Evolutionary conservation across 2,113 vertebrate genomes (phyloP), one percentile per base, ranked within the genome.

Genomic region (Melanocharis versteri): DNA sequence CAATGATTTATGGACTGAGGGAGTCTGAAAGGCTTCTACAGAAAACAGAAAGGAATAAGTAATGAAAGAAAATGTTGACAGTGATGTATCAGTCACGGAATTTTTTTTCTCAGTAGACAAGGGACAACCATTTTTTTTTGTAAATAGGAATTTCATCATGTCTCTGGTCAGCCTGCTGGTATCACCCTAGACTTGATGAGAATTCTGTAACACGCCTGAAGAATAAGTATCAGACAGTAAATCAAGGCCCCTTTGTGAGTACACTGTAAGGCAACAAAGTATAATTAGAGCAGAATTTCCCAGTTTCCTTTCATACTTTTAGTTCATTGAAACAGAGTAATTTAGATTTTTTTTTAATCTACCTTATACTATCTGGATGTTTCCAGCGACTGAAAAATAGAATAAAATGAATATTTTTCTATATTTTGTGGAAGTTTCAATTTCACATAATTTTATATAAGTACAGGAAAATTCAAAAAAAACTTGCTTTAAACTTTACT

Each of bases 11-110:
- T 97, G 81, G 96, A 71, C 77, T 76, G 40, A 95, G 31, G 80
- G 17, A 71, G 48, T 71, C 51, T 89, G 39, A 95, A 95, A 70
- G 94, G 88, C 60, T 93, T 91, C 62, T 42, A 66, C 60, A 92
- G 76, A 96, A 97, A 96, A 83, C 31, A 97, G 61, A 97, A 79
- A 80, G 94, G 54, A 95, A 96, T 93, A 94, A 97, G 96, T 70
- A 94, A 87, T 50, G 21, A 62, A 72, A 96, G 87, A 85, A 92
- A 97, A 94, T 73, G 44, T 78, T 95, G 97, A 95, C 78, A 94
- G 39, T 89, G 95, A 97, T 94, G 22, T 58, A 98, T 96, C 72
- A 96, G 70, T 87, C 71, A 71, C 79, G 79, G 24, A 24, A 33
- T 83, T 72, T 73, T 60, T 65, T 94, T 77, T 58, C 89, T 70